Evolutionary conservation across 2,888 invertebrate genomes (phyloP).

Genomic region (Acanthosoma haemorrhoidale): DNA sequence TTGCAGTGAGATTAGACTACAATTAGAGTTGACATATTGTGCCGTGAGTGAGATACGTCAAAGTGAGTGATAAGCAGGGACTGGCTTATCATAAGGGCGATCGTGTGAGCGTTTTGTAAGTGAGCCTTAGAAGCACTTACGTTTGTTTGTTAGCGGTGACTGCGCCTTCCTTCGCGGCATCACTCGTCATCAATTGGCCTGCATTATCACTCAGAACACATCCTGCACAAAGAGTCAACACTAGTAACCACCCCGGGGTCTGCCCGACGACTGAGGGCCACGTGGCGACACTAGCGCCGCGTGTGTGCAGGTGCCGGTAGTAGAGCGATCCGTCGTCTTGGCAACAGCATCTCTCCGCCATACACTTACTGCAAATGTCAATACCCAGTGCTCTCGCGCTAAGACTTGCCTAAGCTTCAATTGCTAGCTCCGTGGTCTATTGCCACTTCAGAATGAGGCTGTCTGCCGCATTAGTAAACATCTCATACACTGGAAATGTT

Average conservation of each 20-base stretch:
- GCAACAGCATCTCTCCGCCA: conserved; percentile 14
- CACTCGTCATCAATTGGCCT: conserved; percentile 21
- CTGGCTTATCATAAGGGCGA: too few relatives aligned
- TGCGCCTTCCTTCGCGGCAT: conserved; percentile 38
- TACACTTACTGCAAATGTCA: conserved; percentile 14
- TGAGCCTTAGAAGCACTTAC: too few relatives aligned
- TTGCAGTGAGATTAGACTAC: too few relatives aligned
- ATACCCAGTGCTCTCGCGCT: conserved; percentile 6
- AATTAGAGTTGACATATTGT: too few relatives aligned
- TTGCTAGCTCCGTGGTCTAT: too few relatives aligned
- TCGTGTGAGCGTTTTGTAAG: too few relatives aligned
- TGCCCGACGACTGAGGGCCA: conserved; percentile 7
- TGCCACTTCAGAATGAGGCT: too few relatives aligned
- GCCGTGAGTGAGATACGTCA: too few relatives aligned
- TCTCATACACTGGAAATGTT: too few relatives aligned
- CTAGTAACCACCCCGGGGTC: neutral
- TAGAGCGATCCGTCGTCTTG: conserved; percentile 6
- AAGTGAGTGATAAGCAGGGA: too few relatives aligned
- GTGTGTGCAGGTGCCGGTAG: neutral
- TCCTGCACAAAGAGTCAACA: neutral
- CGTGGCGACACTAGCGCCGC: neutral
- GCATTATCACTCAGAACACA: conserved; percentile 2
- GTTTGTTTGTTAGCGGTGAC: conserved; percentile 34
- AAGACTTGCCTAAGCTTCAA: too few relatives aligned
- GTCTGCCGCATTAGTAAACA: too few relatives aligned